Evolutionary conservation across 1,140 invertebrate species (phyloP).

Genomic region (Pygmarrhopalites habei): DNA sequence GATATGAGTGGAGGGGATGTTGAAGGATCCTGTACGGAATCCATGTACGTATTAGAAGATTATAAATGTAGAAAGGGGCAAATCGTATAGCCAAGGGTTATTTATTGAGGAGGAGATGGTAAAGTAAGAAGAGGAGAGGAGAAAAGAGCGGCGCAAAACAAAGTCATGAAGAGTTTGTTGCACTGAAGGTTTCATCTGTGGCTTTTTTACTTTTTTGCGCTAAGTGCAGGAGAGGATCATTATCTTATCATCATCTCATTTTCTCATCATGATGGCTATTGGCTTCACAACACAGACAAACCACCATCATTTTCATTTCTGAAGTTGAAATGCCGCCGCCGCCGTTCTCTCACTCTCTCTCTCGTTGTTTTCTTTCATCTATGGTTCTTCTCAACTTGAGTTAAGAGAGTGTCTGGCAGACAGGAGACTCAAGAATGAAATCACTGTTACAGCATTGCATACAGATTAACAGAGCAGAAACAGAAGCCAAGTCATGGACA

Average conservation of each 20-base stretch:
- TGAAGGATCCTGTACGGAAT: no score
- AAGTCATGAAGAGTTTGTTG: conserved; percentile 1
- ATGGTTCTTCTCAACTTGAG: neutral
- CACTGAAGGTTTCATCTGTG: neutral
- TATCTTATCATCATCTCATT: conserved; percentile 7
- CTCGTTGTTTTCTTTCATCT: neutral
- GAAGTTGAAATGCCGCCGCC: no score
- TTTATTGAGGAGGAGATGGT: neutral
- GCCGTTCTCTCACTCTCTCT: neutral
- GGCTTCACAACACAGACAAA: neutral
- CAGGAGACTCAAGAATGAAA: neutral
- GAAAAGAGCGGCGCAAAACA: neutral
- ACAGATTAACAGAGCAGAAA: neutral
- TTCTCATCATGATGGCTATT: neutral
- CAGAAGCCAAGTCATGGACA: no score
- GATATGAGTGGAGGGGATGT: no score
- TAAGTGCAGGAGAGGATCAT: neutral
- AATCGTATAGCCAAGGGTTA: neutral
- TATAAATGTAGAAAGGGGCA: no score
- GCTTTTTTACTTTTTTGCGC: neutral
- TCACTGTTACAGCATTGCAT: neutral
- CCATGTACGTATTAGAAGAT: no score
- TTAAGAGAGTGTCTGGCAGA: neutral
- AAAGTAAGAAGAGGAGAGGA: neutral
- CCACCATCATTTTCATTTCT: no score